A percentile compares a stretch with the other conserved stretches of the same genome.
Evolutionary conservation across 2,797 vertebrate species (phyloP).

Genomic region (Babyrousa celebensis): DNA sequence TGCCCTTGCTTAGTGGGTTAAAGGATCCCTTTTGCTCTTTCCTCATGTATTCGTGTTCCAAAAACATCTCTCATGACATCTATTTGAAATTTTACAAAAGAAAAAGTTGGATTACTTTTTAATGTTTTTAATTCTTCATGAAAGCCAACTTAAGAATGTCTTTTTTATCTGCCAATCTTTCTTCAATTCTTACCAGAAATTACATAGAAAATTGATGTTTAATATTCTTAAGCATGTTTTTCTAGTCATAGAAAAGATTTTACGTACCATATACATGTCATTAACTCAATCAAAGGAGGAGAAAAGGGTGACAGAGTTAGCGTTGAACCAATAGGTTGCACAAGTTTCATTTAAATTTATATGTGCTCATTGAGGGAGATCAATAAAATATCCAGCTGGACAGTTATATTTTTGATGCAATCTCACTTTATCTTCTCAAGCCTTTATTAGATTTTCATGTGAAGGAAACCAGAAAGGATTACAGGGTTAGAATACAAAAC

Average conservation of each 20-base stretch:
- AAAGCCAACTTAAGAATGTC: conserved; percentile 1
- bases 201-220: conserved; percentile 57
- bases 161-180: conserved; percentile 31
- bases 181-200: conserved; percentile 64
- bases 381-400: conserved; percentile 44
- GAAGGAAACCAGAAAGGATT: conserved; percentile 70
- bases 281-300: conserved; percentile 20
- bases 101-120: conserved; percentile 57
- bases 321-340: background rate
- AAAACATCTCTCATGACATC: background rate
- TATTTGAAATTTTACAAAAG: background rate
- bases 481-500: conserved; percentile 36
- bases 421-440: conserved; percentile 59
- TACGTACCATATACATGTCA: conserved; percentile 50
- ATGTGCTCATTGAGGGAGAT: conserved; percentile 22
- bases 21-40: background rate
- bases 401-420: background rate
- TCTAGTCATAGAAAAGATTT: conserved; percentile 67
- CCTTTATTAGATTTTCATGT: conserved; percentile 37
- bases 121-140: conserved; percentile 39
- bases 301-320: background rate
- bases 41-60: background rate
- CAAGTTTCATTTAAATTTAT: conserved; percentile 50
- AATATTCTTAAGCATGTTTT: conserved; percentile 71
- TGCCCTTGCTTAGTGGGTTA: too few relatives aligned